These are phyloP conservation scores for Myrmophylax atrothorax DNA, from an alignment of 2,113 vertebrate genomes.

Conservation along the genomic window DNA sequence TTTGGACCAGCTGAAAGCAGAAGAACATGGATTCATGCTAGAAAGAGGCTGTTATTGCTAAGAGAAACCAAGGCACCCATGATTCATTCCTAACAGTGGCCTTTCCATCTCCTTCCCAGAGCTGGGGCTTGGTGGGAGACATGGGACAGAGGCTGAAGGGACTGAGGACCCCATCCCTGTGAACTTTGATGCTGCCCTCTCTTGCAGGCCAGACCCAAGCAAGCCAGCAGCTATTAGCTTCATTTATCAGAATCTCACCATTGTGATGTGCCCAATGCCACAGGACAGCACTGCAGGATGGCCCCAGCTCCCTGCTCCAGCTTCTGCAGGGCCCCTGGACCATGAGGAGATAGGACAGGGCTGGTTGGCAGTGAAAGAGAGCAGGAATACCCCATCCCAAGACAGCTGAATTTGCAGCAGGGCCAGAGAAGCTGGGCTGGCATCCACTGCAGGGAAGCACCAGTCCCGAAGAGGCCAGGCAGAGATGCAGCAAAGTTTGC, in stretches of 20 bases:
- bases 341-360: not conserved
- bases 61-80: not conserved
- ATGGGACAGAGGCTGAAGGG: not conserved
- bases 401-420: not conserved
- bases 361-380: not conserved
- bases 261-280: not conserved
- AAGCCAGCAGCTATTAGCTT: not conserved
- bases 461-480: not conserved
- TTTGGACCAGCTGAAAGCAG: not conserved
- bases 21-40: not conserved
- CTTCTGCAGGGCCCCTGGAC: not conserved
- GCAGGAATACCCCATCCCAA: not conserved
- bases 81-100: not conserved
- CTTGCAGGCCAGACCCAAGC: not conserved
- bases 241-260: not conserved
- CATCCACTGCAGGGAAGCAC: not conserved
- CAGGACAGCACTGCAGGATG: not conserved
- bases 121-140: not conserved
- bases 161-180: not conserved
- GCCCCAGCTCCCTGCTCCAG: not conserved
- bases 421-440: accelerated
- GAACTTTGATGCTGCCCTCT: not conserved
- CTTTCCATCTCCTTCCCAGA: not conserved
- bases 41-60: not conserved
- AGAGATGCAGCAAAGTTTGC: slow-evolving; percentile 25